Evolutionary conservation across 2,797 vertebrate genomes (phyloP).

Genomic region (Eulemur rubriventer): DNA sequence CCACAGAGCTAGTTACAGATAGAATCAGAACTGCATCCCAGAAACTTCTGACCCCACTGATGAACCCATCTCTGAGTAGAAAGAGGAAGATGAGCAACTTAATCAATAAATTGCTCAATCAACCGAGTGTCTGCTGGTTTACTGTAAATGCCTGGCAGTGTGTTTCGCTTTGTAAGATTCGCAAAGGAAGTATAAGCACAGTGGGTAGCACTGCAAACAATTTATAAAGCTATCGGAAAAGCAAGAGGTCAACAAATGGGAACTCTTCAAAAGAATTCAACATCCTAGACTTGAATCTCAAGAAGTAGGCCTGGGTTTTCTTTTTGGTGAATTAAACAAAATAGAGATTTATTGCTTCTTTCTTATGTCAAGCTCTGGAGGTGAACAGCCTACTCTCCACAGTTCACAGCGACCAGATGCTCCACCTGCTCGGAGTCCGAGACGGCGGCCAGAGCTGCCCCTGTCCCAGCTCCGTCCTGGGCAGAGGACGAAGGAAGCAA

Average conservation of each 20-base stretch:
- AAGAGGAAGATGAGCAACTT: background rate
- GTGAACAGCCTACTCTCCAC: background rate
- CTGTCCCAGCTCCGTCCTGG: background rate
- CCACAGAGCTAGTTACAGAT: background rate
- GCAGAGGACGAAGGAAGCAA: background rate
- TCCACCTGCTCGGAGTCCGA: background rate
- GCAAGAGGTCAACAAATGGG: background rate
- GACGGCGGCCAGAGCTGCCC: background rate
- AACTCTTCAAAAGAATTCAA: background rate
- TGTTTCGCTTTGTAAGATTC: background rate
- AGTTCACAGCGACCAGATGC: background rate
- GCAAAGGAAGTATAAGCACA: background rate
- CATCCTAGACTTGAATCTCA: background rate
- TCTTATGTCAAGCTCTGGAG: background rate
- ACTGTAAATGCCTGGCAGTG: background rate
- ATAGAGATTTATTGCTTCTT: background rate
- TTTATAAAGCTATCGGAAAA: background rate
- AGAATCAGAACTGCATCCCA: background rate
- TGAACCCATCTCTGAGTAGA: background rate
- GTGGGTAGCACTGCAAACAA: background rate
- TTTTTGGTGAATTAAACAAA: constrained; percentile 22
- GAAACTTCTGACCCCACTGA: background rate
- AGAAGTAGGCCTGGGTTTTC: background rate
- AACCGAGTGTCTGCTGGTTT: background rate
- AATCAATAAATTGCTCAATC: background rate